Evolutionary conservation across 2,888 invertebrate genomes (phyloP), one percentile per base, ranked within the genome.

Genomic region (Punctoribates punctum): DNA sequence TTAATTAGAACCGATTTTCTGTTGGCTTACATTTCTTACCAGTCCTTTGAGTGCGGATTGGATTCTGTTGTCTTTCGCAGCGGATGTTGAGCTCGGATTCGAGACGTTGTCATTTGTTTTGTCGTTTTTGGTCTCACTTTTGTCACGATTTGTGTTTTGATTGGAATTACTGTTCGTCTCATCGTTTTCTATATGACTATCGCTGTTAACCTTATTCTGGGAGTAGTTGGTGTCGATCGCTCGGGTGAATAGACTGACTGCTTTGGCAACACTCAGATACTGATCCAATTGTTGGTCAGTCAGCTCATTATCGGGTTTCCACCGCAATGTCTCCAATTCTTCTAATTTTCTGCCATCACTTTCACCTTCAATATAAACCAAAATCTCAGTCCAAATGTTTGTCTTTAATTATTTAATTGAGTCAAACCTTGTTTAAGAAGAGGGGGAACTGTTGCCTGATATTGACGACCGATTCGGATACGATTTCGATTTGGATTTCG

Each of bases 381-480:
- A 65, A 23, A 57, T 23, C 11, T n/a, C 8, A 51, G n/a, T 51
- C n/a, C 17, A 51, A n/a, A 57, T 8, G n/a, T n/a, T n/a, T 73
- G 23, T 20, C 13, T 73, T 42, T 48, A 73, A 17, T 8, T 46
- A 46, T 20, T 23, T 3, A 73, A n/a, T 5, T 27, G 60, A 79
- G 27, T 27, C 65, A 27, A n/a, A 73, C 80, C 79, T 74, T 79
- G 78, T 74, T 80, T 80, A 25, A 80, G 74, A 72, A 80, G 77
- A 20, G 80, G 79, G 20, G 79, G 79, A 38, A 81, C 77, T 25
- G 79, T 79, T 29, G 81, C 81, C 73, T 81, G 81, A 75, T 81
- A 81, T 60, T 81, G 81, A 5, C 81, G 77, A n/a, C 81, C 81
- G 75, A 81, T 81, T 73, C 81, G 79, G 73, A 81, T 81, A 74